Base-by-base conservation (phyloP, 2,888 invertebrate species). In the Mythimna albipuncta region DNA sequence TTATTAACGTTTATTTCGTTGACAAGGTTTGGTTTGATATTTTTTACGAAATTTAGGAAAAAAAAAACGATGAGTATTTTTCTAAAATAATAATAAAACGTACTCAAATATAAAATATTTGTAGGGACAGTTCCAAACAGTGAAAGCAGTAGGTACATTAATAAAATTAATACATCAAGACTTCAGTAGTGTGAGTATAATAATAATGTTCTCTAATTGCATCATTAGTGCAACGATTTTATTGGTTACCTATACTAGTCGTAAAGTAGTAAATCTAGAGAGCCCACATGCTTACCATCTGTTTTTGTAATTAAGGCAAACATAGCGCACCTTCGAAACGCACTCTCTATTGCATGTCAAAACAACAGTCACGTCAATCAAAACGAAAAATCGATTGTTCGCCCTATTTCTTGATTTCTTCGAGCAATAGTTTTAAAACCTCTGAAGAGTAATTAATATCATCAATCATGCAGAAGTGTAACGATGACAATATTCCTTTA, bases 401-500 rank as follows among this genome's bases (percentile, higher is more conserved):
- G 73, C 50, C 72, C 74, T 66, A 79, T 35, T 82, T 67, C 44
- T 68, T 35, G 65, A 79, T 35, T 82, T 67, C 44, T 68, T 35
- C 3, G 9, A 65, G 10, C 32, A 62, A 59, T 47, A 10, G 21
- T 41, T 69, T 58, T 57, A 35, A 57, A 62, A 63, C 64, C 47
- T 32, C 26, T 54, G 19, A 32, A 26, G 16, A 59, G n/a, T 50
- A 73, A 70, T 67, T 68, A 9, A 94, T 94, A 93, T 94, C 94
- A 67, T 92, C 97, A 84, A 96, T 97, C 77, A 97, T 97, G 86
- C 96, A 97, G 81, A 98, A 98, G 93, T 96, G 98, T 86, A 98
- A 98, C 89, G 98, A 98, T 88, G 98, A 98, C 88, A 98, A 97
- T 91, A 99, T 99, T 93, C 99, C 99, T 21, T 93, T 99, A 84